Conservation (phyloP, 2,113 vertebrate genomes). For the Copsychus sechellarum region DNA sequence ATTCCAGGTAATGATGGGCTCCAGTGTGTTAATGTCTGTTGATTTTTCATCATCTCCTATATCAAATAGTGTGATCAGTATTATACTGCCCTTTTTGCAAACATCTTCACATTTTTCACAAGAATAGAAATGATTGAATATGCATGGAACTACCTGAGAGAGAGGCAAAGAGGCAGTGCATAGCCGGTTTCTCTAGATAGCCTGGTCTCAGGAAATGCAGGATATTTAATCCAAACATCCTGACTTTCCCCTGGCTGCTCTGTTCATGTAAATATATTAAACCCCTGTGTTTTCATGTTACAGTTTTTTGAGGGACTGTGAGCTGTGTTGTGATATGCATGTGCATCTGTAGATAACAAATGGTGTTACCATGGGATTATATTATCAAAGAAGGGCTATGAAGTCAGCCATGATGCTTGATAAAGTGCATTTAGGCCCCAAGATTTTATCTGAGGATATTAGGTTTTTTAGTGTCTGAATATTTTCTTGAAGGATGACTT, state of each 20-base stretch:
- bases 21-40: constrained; percentile 59
- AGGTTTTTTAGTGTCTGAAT: not conserved
- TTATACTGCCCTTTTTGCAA: not conserved
- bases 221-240: not conserved
- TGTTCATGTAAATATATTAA: not conserved
- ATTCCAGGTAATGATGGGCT: constrained; percentile 96
- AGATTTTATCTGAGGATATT: not conserved
- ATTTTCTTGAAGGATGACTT: not conserved
- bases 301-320: not conserved
- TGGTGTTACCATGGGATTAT: not conserved
- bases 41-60: constrained; percentile 60
- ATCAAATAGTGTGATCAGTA: not conserved
- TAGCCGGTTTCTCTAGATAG: not conserved
- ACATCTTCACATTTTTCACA: not conserved
- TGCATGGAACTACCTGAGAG: not conserved
- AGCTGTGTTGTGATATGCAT: not conserved
- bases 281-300: not conserved
- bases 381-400: not conserved
- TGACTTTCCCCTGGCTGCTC: not conserved
- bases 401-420: not conserved
- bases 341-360: not conserved
- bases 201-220: not conserved
- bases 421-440: not conserved
- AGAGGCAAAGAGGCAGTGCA: not conserved
- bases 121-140: not conserved